A percentile compares a stretch with the other conserved stretches of the same genome.
Evolutionary conservation across 37 sponge, comb jelly and placozoan genomes (phyloP).

Genomic region (Aphrocallistes beatrix): DNA sequence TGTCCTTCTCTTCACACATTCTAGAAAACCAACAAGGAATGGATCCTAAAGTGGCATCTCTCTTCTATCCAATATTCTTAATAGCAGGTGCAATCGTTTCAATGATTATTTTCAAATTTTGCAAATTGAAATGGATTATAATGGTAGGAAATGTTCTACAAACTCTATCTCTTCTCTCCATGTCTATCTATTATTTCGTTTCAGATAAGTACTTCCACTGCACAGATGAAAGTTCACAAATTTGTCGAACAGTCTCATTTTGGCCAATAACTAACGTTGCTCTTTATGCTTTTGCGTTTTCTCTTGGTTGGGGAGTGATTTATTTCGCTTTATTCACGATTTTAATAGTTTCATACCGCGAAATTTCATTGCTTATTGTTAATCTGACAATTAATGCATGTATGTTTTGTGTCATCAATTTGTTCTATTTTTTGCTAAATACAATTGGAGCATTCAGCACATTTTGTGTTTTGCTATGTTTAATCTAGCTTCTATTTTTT

Average conservation of each 20-base stretch:
- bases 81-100: neutral
- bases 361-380: neutral
- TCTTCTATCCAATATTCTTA: conserved; percentile 15
- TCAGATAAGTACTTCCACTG: neutral
- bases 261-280: conserved; percentile 10
- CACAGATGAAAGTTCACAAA: neutral
- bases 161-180: neutral
- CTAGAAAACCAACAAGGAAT: neutral
- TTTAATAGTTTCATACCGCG: neutral
- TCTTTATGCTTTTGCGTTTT: neutral
- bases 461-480: neutral
- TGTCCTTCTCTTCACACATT: conserved; percentile 1
- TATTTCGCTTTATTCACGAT: neutral
- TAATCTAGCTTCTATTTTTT: neutral
- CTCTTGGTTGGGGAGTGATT: neutral
- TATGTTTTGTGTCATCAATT: neutral
- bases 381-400: neutral
- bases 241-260: neutral
- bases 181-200: neutral
- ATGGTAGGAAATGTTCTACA: neutral
- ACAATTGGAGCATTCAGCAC: neutral
- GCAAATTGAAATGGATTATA: neutral
- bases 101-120: neutral
- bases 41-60: conserved; percentile 13
- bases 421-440: neutral